These are phyloP conservation scores for Pollenia angustigena DNA, from an alignment of 2,888 invertebrate species.

Conservation along the genomic window DNA sequence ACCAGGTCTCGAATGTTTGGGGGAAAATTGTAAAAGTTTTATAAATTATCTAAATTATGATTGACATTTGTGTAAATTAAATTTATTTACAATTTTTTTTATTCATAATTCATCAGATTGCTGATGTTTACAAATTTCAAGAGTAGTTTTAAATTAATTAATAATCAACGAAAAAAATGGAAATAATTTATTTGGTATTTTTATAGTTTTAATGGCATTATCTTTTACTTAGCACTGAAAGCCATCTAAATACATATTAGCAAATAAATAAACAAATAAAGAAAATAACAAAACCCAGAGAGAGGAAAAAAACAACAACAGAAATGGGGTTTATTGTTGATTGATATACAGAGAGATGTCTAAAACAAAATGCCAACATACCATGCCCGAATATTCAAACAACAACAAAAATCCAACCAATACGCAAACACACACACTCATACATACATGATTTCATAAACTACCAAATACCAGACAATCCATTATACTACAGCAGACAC, in stretches of 20 bases:
- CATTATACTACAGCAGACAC: constrained; percentile 7
- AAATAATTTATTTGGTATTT: constrained; percentile 19
- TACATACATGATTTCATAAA: not conserved
- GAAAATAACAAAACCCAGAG: constrained; percentile 25
- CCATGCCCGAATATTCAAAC: constrained; percentile 13
- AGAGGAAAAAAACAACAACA: not conserved
- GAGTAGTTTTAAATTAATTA: not conserved
- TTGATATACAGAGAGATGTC: constrained; percentile 56
- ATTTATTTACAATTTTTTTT: constrained; percentile 10
- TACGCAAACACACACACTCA: not conserved
- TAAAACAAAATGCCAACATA: constrained; percentile 21
- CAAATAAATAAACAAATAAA: constrained; percentile 35
- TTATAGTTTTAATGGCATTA: constrained; percentile 14
- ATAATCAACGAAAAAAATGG: too few species aligned
- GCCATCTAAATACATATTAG: constrained; percentile 42
- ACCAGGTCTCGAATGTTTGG: not conserved
- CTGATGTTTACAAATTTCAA: not conserved
- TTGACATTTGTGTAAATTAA: constrained; percentile 52
- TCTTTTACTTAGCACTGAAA: constrained; percentile 60
- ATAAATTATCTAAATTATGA: constrained; percentile 58
- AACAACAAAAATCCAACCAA: not conserved
- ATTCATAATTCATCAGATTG: not conserved
- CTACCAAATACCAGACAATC: constrained; percentile 5
- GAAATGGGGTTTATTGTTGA: constrained; percentile 54
- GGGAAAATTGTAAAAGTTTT: constrained; percentile 12